Evolutionary conservation across 2,797 vertebrate genomes (phyloP).

Genomic region (Fistularia tabacaria): DNA sequence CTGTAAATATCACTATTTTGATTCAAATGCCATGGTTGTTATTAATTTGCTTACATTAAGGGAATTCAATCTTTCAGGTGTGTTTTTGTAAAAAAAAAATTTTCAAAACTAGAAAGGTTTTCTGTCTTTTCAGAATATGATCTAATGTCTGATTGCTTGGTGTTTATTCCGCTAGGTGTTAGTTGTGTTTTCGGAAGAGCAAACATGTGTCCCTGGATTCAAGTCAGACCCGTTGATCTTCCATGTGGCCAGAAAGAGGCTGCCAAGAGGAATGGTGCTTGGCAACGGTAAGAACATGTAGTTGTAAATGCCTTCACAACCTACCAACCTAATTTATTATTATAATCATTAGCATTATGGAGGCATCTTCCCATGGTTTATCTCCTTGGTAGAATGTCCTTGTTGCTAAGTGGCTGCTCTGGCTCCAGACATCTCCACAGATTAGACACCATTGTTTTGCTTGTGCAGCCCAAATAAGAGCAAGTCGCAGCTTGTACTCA

Average conservation of each 20-base stretch:
- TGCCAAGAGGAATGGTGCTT: slow-evolving; percentile 35
- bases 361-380: too few species aligned
- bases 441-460: slow-evolving; percentile 17
- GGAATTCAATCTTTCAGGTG: too few species aligned
- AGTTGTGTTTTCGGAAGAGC: slow-evolving; percentile 23
- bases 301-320: not conserved
- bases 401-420: too few species aligned
- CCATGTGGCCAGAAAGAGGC: slow-evolving; percentile 40
- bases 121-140: not conserved
- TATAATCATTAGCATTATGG: too few species aligned
- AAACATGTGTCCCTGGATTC: slow-evolving; percentile 66
- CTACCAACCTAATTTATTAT: too few species aligned
- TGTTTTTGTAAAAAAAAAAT: too few species aligned
- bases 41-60: too few species aligned
- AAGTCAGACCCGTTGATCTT: slow-evolving; percentile 47
- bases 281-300: slow-evolving; percentile 64
- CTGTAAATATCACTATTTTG: too few species aligned
- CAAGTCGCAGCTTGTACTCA: slow-evolving; percentile 22
- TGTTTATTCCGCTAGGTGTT: slow-evolving; percentile 38
- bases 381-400: too few species aligned
- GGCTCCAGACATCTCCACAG: too few species aligned
- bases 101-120: too few species aligned
- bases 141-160: not conserved
- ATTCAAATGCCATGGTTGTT: too few species aligned
- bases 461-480: slow-evolving; percentile 13